Evolutionary conservation across 2,888 invertebrate species (phyloP).

Genomic region (Tipula lateralis): DNA sequence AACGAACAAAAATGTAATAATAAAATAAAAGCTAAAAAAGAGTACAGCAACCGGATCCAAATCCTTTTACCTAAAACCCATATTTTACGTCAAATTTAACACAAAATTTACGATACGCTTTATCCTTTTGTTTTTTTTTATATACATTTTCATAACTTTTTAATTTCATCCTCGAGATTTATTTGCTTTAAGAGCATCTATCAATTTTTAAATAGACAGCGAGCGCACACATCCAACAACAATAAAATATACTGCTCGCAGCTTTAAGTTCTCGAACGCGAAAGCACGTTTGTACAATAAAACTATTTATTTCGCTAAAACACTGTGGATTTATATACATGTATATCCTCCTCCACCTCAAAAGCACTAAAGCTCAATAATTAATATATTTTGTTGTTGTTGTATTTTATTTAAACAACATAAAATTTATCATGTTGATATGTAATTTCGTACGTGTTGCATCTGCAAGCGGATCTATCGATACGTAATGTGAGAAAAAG

Average conservation of each 20-base stretch:
- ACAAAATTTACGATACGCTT: not conserved
- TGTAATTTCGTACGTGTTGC: constrained; percentile 5
- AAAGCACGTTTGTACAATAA: not conserved
- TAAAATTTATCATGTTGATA: not conserved
- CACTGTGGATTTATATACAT: too few species aligned
- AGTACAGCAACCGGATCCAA: not conserved
- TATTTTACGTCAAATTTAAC: constrained; percentile 11
- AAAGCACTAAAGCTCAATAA: not conserved
- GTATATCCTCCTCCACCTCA: too few species aligned
- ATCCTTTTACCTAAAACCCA: constrained; percentile 2
- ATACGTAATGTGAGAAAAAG: not conserved
- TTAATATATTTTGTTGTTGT: not conserved
- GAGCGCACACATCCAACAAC: not conserved
- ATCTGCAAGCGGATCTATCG: not conserved
- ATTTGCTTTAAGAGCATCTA: not conserved
- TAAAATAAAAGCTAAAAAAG: too few species aligned
- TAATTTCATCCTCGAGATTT: not conserved
- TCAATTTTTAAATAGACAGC: not conserved
- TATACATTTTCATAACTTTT: not conserved
- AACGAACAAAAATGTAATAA: not conserved
- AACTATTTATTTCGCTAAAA: not conserved
- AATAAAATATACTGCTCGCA: not conserved
- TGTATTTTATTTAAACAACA: not conserved
- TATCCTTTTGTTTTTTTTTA: not conserved
- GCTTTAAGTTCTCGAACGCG: not conserved